Conservation (phyloP, 2,888 invertebrate species). For the Trichogramma dendrolimi region DNA sequence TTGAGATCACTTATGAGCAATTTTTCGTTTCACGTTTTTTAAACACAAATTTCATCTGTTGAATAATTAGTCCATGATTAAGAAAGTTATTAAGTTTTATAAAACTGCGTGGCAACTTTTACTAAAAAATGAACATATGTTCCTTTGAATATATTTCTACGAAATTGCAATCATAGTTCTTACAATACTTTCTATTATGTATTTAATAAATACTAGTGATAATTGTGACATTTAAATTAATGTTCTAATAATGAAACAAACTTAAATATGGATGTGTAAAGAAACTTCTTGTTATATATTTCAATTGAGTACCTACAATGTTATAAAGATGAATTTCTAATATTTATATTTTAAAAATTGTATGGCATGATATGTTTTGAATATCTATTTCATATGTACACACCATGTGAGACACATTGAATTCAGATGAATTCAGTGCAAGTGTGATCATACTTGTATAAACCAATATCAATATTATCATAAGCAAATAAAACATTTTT, state of each 20-base stretch:
- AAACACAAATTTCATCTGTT: no score
- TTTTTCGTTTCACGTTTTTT: slow-evolving; percentile 20
- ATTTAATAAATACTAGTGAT: background rate
- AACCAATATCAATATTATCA: no score
- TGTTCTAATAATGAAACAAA: no score
- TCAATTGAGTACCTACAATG: background rate
- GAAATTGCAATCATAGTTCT: slow-evolving; percentile 23
- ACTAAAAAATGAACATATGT: slow-evolving; percentile 23
- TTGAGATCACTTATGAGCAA: slow-evolving; percentile 20
- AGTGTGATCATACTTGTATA: no score
- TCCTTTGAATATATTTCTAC: slow-evolving; percentile 29
- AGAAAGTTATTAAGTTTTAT: slow-evolving; percentile 22
- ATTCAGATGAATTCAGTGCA: no score
- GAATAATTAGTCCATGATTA: slow-evolving; percentile 21
- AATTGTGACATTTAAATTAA: slow-evolving; percentile 1
- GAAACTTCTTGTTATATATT: background rate
- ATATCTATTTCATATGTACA: no score
- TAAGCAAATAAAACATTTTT: no score
- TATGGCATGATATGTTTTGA: no score
- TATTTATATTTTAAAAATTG: no score
- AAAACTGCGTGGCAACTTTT: slow-evolving; percentile 22
- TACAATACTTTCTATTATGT: background rate
- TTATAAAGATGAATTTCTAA: background rate
- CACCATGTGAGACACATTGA: no score
- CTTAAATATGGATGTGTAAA: no score